phyloP scores from a whole-genome alignment of 1,140 invertebrate species.

The Coboldia fuscipes region DNA sequence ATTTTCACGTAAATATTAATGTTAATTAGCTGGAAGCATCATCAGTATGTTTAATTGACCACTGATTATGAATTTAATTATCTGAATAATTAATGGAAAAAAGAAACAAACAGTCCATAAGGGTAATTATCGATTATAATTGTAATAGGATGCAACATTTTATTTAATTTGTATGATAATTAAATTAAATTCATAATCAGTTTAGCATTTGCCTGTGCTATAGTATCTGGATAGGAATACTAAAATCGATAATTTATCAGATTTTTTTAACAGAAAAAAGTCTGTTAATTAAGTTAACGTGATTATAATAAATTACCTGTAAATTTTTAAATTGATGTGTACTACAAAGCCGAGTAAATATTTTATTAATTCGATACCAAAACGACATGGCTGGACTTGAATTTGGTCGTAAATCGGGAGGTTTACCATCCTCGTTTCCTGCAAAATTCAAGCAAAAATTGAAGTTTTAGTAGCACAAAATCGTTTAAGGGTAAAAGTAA shows the following conservation, averaged over 20 bases:
- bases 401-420: slow-evolving; percentile 3
- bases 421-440: neutral
- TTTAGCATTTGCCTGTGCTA: too few relatives aligned
- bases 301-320: slow-evolving; percentile 24
- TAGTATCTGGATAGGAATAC: too few relatives aligned
- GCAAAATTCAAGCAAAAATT: neutral
- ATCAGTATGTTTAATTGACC: neutral
- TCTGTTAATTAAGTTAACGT: too few relatives aligned
- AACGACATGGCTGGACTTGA: slow-evolving; percentile 17
- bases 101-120: too few relatives aligned
- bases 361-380: slow-evolving; percentile 19
- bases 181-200: too few relatives aligned
- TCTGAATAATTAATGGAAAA: neutral
- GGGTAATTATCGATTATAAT: too few relatives aligned
- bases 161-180: too few relatives aligned
- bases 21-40: neutral
- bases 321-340: slow-evolving; percentile 48
- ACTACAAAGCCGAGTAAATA: slow-evolving; percentile 24
- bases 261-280: too few relatives aligned
- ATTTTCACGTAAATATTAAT: neutral
- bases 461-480: too few relatives aligned
- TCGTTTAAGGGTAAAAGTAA: too few relatives aligned
- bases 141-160: too few relatives aligned
- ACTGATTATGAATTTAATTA: neutral
- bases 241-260: too few relatives aligned